These are phyloP conservation scores for Prochilodus magdalenae DNA, from an alignment of 2,113 vertebrate species.

Conservation along the genomic window DNA sequence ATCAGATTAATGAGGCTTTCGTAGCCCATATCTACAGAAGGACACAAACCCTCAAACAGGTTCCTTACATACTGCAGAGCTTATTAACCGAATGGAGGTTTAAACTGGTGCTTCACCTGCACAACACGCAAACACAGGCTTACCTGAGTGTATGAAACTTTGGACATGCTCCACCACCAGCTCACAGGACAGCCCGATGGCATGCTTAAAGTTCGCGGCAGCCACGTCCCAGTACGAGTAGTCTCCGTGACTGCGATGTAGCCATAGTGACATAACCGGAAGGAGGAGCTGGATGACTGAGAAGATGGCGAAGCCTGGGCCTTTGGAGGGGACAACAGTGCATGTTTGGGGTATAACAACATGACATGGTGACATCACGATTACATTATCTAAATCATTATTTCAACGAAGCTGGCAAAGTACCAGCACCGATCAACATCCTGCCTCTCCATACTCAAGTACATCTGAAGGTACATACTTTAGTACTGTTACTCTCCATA, in stretches of 20 bases:
- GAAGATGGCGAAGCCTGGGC: conserved; percentile 96
- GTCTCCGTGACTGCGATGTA: conserved; percentile 91
- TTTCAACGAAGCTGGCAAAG: too few relatives aligned
- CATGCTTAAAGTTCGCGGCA: conserved; percentile 96
- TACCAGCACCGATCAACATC: too few relatives aligned
- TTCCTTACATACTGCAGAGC: not conserved
- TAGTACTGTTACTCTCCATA: too few relatives aligned
- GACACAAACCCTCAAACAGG: conserved; percentile 1
- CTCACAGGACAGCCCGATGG: conserved; percentile 94
- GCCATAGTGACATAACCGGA: conserved; percentile 96
- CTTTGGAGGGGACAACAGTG: conserved; percentile 66
- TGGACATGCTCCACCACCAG: conserved; percentile 96
- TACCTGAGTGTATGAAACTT: conserved; percentile 81
- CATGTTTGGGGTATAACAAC: not conserved
- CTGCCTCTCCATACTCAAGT: too few relatives aligned
- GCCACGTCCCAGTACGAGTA: conserved; percentile 95
- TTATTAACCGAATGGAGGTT: too few relatives aligned
- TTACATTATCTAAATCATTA: too few relatives aligned
- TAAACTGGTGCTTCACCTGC: not conserved
- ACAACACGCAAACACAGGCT: not conserved
- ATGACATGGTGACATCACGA: too few relatives aligned
- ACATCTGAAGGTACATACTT: too few relatives aligned
- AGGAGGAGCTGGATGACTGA: conserved; percentile 95
- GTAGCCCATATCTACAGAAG: conserved; percentile 83
- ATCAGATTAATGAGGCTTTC: conserved; percentile 94